phyloP scores from a whole-genome alignment of 2,113 vertebrate species.

The Procapra przewalskii region DNA sequence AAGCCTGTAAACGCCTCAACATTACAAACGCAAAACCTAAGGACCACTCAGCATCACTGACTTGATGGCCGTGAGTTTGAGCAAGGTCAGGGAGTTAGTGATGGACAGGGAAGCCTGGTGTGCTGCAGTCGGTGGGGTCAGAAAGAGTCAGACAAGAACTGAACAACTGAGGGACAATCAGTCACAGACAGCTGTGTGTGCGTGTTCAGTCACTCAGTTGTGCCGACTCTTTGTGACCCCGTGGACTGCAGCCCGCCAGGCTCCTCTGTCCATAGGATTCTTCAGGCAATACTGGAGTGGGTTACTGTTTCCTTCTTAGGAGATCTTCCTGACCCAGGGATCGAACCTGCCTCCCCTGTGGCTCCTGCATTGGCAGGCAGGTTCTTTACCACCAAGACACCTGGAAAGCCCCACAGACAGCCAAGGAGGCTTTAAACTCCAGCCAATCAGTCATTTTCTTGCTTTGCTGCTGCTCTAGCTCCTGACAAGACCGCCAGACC shows the following conservation, averaged over 20 bases:
- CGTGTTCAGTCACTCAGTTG: neutral
- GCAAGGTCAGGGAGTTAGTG: neutral
- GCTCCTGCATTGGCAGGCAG: neutral
- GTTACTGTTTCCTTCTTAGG: neutral
- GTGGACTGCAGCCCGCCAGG: neutral
- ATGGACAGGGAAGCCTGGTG: neutral
- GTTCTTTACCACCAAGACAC: neutral
- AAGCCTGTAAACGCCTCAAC: neutral
- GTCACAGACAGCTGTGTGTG: neutral
- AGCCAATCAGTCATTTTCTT: neutral
- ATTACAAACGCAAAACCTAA: neutral
- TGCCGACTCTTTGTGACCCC: neutral
- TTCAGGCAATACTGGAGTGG: neutral
- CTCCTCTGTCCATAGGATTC: neutral
- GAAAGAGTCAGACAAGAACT: fast-evolving
- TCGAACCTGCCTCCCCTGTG: neutral
- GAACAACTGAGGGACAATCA: neutral
- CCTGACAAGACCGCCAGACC: neutral
- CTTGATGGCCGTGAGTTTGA: neutral
- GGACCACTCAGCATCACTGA: neutral
- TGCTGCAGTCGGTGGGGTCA: neutral
- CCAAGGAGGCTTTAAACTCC: neutral
- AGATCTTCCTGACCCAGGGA: neutral
- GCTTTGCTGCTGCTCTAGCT: neutral
- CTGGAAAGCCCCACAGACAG: neutral